phyloP scores from a whole-genome alignment of 2,797 vertebrate genomes.

The Scyliorhinus canicula region DNA sequence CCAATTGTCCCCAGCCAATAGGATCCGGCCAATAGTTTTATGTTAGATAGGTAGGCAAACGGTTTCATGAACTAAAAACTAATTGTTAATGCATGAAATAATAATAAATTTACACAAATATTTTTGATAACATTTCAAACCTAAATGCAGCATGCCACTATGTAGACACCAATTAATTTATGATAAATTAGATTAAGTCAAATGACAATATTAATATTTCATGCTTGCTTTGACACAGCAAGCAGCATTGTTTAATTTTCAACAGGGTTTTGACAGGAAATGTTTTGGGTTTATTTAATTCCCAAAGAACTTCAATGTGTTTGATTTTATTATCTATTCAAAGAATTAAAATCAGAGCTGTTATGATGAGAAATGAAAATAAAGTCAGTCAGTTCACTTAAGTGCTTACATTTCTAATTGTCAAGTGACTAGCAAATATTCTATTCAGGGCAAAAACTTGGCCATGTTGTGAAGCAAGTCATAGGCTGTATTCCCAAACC shows the following conservation, averaged over 20 bases:
- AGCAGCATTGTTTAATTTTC: neutral
- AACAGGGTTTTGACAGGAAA: neutral
- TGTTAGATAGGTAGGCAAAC: neutral
- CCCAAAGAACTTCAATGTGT: neutral
- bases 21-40: too few relatives aligned
- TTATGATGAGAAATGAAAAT: neutral
- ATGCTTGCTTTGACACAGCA: conserved; percentile 10
- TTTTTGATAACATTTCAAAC: conserved; percentile 10
- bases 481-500: neutral
- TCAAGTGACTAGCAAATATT: neutral
- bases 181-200: conserved; percentile 23
- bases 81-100: neutral
- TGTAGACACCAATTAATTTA: neutral
- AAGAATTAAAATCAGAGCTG: neutral
- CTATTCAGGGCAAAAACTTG: neutral
- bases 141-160: neutral
- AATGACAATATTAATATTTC: conserved; percentile 24
- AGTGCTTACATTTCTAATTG: neutral
- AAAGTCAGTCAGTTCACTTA: neutral
- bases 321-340: conserved; percentile 1
- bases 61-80: neutral
- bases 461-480: neutral
- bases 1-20: too few relatives aligned
- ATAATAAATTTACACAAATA: neutral
- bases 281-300: neutral